Base-by-base conservation (phyloP, 2,113 vertebrate genomes). In the Himantopus leucocephalus region DNA sequence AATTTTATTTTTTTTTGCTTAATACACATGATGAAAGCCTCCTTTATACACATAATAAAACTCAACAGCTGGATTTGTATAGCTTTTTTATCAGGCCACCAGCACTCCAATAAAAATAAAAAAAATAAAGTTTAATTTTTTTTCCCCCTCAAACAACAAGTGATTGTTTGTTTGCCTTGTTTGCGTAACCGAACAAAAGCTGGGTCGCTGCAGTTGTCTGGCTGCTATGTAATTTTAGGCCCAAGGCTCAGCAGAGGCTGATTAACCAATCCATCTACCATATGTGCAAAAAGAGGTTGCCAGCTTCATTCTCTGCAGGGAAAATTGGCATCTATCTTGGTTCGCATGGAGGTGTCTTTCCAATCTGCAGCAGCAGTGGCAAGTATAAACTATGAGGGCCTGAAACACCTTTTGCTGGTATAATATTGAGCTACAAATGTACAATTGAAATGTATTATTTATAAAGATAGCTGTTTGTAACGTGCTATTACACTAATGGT, bases 251-350 rank as follows among this genome's bases (percentile, higher is more conserved):
- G 98, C 97, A 97, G 97, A 98, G 91, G 90, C 98, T 98, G 98
- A 98, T 98, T 98, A 98, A 98, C 98, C 98, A 98, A 98, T 98
- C 97, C 98, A 98, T 99, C 98, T 98, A 98, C 99, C 99, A 99
- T 99, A 99, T 99, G 99, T 98, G 98, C 98, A 97, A 93, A 94
- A 93, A 98, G 97, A 97, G 98, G 94, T 93, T 98, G 98, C 98
- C 98, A 98, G 98, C 97, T 97, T 98, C 97, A 94, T 78, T 97
- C 98, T 95, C 95, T 75, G 82, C 97, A 97, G 97, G 98, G 96
- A 98, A 97, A 98, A 98, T 96, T 98, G 97, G 97, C 98, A 98
- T 97, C 98, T 98, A 97, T 97, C 92, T 96, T 78, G 93, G 97
- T 94, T 96, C 74, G 68, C 37, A 55, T 84, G 91, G 96, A 97